These are phyloP conservation scores for Parnassius glacialis DNA, from an alignment of 2,888 invertebrate genomes.

Conservation along the genomic window DNA sequence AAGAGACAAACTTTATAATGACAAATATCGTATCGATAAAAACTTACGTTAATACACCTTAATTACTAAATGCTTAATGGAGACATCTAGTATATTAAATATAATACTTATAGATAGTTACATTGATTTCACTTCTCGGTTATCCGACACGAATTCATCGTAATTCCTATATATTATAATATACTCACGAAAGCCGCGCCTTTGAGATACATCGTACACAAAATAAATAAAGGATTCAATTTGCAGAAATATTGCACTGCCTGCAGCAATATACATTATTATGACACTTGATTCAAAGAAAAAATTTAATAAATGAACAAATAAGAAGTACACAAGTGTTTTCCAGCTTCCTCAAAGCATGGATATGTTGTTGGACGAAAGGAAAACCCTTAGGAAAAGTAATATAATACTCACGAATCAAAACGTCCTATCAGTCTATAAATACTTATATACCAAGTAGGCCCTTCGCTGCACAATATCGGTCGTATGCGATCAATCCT, in stretches of 20 bases:
- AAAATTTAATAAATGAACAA: neutral
- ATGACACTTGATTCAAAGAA: neutral
- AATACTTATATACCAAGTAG: conserved; percentile 53
- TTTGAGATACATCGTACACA: conserved; percentile 21
- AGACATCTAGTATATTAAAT: conserved; percentile 77
- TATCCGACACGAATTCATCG: conserved; percentile 48
- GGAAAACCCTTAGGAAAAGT: conserved; percentile 20
- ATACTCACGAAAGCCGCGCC: conserved; percentile 28
- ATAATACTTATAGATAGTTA: conserved; percentile 73
- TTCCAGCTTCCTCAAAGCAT: neutral
- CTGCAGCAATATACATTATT: conserved; percentile 6
- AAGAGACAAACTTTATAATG: conserved; percentile 56
- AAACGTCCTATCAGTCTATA: conserved; percentile 48
- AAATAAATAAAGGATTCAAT: conserved; percentile 27
- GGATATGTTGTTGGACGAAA: neutral
- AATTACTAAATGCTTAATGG: conserved; percentile 62
- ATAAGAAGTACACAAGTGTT: neutral
- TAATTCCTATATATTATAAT: conserved; percentile 30
- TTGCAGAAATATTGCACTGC: conserved; percentile 22
- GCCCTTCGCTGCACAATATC: conserved; percentile 41
- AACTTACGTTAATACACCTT: conserved; percentile 72
- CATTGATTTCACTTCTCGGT: conserved; percentile 50
- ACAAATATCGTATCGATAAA: conserved; percentile 68
- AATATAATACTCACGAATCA: conserved; percentile 22
- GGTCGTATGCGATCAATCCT: neutral